phyloP scores from a whole-genome alignment of 2,888 invertebrate genomes.

The Thereva nobilitata region DNA sequence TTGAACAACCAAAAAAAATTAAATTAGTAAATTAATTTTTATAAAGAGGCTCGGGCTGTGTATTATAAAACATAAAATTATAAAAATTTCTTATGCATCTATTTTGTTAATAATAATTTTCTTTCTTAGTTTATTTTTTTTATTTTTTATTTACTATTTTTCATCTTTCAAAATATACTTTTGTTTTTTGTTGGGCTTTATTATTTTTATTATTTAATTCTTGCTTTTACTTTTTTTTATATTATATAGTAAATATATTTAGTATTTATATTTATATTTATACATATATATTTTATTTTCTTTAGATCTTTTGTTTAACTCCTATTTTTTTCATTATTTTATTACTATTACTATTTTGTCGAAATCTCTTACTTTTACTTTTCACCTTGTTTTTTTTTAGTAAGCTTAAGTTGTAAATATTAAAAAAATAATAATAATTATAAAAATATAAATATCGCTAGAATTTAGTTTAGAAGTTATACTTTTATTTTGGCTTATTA shows the following conservation, averaged over 20 bases:
- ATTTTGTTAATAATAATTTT: constrained; percentile 54
- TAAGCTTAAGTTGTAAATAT: constrained; percentile 48
- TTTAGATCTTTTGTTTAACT: constrained; percentile 51
- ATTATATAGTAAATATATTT: too few relatives aligned
- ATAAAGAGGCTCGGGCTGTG: constrained; percentile 43
- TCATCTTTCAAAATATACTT: constrained; percentile 22
- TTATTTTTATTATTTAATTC: constrained; percentile 10
- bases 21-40: background rate
- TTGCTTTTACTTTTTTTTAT: too few relatives aligned
- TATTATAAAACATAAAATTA: constrained; percentile 33
- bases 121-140: constrained; percentile 54
- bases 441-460: constrained; percentile 2
- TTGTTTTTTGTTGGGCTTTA: constrained; percentile 44
- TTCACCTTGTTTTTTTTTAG: constrained; percentile 16
- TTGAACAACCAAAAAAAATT: too few relatives aligned
- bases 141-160: constrained; percentile 59
- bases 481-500: constrained; percentile 21
- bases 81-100: constrained; percentile 33
- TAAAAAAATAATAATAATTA: constrained; percentile 25
- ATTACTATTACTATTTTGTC: constrained; percentile 57
- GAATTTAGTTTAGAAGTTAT: constrained; percentile 2
- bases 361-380: constrained; percentile 30
- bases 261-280: constrained; percentile 1
- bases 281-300: constrained; percentile 50
- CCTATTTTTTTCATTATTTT: constrained; percentile 55